These are phyloP conservation scores for Pseudochirops corinnae DNA, from an alignment of 2,797 vertebrate species.

Conservation along the genomic window DNA sequence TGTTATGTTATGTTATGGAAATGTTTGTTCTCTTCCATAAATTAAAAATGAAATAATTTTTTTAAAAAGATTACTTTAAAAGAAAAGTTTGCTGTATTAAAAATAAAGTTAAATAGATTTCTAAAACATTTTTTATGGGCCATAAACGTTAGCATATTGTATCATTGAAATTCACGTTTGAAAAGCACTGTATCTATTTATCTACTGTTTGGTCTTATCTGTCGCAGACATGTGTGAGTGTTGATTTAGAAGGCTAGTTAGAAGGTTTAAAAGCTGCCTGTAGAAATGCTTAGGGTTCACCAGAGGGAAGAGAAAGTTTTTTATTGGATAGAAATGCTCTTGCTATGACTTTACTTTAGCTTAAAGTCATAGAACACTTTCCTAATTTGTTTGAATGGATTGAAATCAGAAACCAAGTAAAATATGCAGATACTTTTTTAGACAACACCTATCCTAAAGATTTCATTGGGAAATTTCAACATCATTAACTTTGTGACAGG, in stretches of 20 bases:
- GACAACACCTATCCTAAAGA: not conserved
- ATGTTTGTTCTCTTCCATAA: too few species aligned
- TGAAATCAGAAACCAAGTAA: not conserved
- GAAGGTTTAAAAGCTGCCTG: not conserved
- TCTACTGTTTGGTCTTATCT: not conserved
- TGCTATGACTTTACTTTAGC: accelerated
- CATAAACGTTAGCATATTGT: not conserved
- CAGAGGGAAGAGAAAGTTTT: not conserved
- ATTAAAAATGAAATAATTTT: too few species aligned
- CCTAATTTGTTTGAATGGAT: not conserved
- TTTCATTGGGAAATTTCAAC: not conserved
- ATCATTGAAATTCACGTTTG: not conserved
- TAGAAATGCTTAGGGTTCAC: not conserved
- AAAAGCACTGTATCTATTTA: not conserved
- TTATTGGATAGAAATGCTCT: not conserved
- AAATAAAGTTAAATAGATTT: not conserved
- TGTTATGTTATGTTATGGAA: too few species aligned
- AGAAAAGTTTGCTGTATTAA: not conserved
- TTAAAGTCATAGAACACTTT: not conserved
- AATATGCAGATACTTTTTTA: not conserved
- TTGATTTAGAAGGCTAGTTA: not conserved
- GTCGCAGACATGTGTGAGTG: not conserved
- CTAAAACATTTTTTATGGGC: not conserved
- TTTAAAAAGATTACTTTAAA: not conserved
- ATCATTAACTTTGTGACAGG: not conserved